Evolutionary conservation across 2,888 invertebrate species (phyloP), one percentile per base, ranked within the genome.

Genomic region (Xestia c-nigrum): DNA sequence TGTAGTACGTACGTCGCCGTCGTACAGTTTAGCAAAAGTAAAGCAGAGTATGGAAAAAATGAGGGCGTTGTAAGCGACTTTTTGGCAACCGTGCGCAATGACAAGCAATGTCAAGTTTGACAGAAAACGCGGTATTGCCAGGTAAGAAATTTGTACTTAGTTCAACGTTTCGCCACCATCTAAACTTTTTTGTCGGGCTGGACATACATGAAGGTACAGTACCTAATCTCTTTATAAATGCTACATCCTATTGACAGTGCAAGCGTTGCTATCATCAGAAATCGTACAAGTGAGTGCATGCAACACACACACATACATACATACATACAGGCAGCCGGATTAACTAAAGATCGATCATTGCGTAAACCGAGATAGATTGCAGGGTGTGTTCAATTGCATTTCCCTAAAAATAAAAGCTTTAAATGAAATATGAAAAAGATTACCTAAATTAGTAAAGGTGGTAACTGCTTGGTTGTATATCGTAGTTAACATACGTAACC

Each of bases 211-310:
- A 19, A 31, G 59, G 4, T 31, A 31, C 21, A 6, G 19, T 10
- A 16, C 12, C 21, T 74, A 82, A 72, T 74, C 71, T 46, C 19
- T 79, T 69, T 46, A 69, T 69, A 72, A 74, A n/a, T 47, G 61
- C 72, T 9, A 47, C 55, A 64, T 71, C 43, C 59, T 38, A 72
- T 68, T 16, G 65, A 4, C 21, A 64, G 43, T 63, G 47, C 67
- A 52, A 31, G 57, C 24, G 61, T 10, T 14, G 59, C 59, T 50
- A 50, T 69, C 64, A 83, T 75, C 24, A 46, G 83, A 84, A 83
- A 71, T 81, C 83, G 0, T 24, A 77, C 71, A 31, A 63, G 68
- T 61, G 46, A 24, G 55, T 47, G 59, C 69, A 71, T 50, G 63
- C 52, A 59, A 63, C 47, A 16, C n/a, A 69, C 12, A 21, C 24